Evolutionary conservation across 2,113 vertebrate genomes (phyloP).

Genomic region (Alethe diademata): DNA sequence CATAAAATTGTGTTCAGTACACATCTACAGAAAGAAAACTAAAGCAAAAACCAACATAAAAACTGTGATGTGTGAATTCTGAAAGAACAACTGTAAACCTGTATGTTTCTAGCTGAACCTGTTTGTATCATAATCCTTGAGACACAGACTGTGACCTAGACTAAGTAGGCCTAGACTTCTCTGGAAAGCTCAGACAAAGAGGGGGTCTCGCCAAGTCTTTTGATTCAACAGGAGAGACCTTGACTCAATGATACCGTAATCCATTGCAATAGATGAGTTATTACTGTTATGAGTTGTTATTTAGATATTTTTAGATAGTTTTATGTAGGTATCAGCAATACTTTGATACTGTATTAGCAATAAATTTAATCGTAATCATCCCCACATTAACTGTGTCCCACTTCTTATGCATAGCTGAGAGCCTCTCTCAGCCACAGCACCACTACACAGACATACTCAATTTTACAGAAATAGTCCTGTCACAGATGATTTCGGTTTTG

Average conservation of each 20-base stretch:
- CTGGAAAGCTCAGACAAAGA: not conserved
- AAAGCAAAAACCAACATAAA: not conserved
- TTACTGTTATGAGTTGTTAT: not conserved
- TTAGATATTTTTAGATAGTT: not conserved
- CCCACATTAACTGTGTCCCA: not conserved
- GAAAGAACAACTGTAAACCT: not conserved
- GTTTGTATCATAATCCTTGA: not conserved
- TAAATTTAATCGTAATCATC: not conserved
- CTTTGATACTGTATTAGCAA: not conserved
- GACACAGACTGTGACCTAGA: not conserved
- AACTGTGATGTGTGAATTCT: not conserved
- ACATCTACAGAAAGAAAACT: not conserved
- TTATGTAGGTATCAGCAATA: not conserved
- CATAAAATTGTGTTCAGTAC: not conserved
- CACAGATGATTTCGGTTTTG: accelerated
- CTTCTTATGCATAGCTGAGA: not conserved
- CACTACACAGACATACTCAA: accelerated
- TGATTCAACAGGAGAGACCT: not conserved
- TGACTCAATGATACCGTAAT: not conserved
- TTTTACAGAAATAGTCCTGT: not conserved
- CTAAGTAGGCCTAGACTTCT: not conserved
- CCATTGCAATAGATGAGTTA: not conserved
- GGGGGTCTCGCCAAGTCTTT: accelerated
- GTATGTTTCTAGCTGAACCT: not conserved
- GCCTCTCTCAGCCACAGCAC: not conserved